Evolutionary conservation across 2,888 invertebrate genomes (phyloP).

Genomic region (Cyaniris semiargus): DNA sequence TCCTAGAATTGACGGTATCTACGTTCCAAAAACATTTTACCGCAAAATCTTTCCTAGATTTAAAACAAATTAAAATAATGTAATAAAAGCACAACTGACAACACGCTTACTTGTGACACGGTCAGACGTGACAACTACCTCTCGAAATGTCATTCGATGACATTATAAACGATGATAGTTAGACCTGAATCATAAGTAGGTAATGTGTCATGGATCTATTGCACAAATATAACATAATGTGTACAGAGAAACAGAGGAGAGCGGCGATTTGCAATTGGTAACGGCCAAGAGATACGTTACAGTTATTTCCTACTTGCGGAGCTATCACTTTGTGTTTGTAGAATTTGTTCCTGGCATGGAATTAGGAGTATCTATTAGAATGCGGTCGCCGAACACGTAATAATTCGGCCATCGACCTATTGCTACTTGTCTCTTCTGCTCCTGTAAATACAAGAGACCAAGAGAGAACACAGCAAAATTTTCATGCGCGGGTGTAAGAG

Average conservation of each 20-base stretch:
- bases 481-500: too few species aligned
- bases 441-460: too few species aligned
- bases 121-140: background rate
- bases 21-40: background rate
- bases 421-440: too few species aligned
- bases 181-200: background rate
- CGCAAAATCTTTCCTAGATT: too few species aligned
- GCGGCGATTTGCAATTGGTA: conserved; percentile 1
- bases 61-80: too few species aligned
- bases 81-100: too few species aligned
- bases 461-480: too few species aligned
- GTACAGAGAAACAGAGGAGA: background rate
- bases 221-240: background rate
- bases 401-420: background rate
- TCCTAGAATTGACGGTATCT: background rate
- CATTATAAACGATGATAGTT: background rate
- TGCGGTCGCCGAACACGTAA: background rate
- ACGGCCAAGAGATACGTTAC: background rate
- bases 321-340: background rate
- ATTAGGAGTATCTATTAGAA: background rate
- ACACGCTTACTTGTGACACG: too few species aligned
- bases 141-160: background rate
- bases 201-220: conserved; percentile 5
- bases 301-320: conserved; percentile 7
- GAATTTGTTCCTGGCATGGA: background rate